Conservation (phyloP, 2,888 invertebrate species). For the Adelphocoris suturalis region DNA sequence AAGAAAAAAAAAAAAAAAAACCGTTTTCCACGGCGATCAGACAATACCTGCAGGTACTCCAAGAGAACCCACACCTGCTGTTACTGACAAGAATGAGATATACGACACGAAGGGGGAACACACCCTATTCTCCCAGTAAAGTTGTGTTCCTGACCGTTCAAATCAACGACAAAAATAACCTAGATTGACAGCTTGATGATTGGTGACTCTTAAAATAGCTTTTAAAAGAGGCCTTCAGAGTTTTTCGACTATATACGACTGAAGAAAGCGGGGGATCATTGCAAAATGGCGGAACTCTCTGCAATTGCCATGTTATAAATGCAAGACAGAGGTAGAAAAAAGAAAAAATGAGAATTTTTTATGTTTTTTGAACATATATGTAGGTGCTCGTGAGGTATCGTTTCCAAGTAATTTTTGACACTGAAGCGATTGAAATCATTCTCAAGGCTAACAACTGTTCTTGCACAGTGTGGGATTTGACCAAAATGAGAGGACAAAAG, state of each 20-base stretch:
- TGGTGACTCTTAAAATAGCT: neutral
- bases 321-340: too few species aligned
- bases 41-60: neutral
- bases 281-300: neutral
- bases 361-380: too few species aligned
- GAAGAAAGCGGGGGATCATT: too few species aligned
- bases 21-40: neutral
- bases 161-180: neutral
- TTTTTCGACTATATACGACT: neutral
- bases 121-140: neutral
- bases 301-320: too few species aligned
- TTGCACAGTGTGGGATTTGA: too few species aligned
- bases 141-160: slow-evolving; percentile 4
- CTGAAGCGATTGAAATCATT: too few species aligned
- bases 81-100: neutral
- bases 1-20: neutral
- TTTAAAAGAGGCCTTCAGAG: neutral
- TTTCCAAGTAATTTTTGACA: too few species aligned
- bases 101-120: neutral
- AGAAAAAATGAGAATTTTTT: too few species aligned
- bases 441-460: too few species aligned
- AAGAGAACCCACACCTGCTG: neutral
- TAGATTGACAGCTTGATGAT: neutral
- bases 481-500: too few species aligned
- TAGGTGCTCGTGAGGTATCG: too few species aligned